phyloP scores from a whole-genome alignment of 2,113 vertebrate species.

The Paraplagusia blochii region DNA sequence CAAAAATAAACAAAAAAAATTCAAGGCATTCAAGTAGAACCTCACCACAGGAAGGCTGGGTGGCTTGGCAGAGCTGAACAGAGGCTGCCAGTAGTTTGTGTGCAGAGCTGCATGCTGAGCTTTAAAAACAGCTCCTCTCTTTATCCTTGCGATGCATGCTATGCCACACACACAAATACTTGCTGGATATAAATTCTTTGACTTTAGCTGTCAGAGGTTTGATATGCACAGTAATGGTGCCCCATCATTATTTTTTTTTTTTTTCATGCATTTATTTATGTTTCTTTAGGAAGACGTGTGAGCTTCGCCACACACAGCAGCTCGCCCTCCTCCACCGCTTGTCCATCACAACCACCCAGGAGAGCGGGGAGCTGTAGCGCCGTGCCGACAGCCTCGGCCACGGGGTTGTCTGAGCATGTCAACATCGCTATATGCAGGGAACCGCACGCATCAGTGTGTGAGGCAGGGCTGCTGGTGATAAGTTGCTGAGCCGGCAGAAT shows the following conservation, averaged over 20 bases:
- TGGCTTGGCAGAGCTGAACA: constrained; percentile 58
- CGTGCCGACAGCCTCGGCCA: constrained; percentile 17
- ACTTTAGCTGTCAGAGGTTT: constrained; percentile 19
- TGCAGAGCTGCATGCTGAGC: constrained; percentile 31
- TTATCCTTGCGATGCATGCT: constrained; percentile 45
- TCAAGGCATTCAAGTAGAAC: constrained; percentile 45
- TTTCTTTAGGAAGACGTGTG: constrained; percentile 21
- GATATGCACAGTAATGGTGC: constrained; percentile 8
- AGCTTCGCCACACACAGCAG: constrained; percentile 6
- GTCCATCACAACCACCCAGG: constrained; percentile 37
- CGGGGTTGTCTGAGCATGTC: constrained; percentile 32
- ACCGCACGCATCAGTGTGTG: constrained; percentile 2
- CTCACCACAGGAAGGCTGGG: constrained; percentile 56
- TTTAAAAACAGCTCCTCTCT: constrained; percentile 36
- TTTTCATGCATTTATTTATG: constrained; percentile 59
- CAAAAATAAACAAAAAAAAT: constrained; percentile 17
- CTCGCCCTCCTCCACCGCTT: neutral
- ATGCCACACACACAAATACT: constrained; percentile 26
- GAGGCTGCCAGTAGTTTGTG: constrained; percentile 44
- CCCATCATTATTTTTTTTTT: constrained; percentile 33
- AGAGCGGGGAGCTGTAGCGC: constrained; percentile 25
- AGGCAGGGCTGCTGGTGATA: constrained; percentile 2
- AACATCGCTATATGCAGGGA: constrained; percentile 19
- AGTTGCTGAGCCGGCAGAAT: constrained; percentile 16
- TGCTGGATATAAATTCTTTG: constrained; percentile 25